These are phyloP conservation scores for Cryptosula pallasiana DNA, from an alignment of 2,888 invertebrate genomes.

Conservation along the genomic window DNA sequence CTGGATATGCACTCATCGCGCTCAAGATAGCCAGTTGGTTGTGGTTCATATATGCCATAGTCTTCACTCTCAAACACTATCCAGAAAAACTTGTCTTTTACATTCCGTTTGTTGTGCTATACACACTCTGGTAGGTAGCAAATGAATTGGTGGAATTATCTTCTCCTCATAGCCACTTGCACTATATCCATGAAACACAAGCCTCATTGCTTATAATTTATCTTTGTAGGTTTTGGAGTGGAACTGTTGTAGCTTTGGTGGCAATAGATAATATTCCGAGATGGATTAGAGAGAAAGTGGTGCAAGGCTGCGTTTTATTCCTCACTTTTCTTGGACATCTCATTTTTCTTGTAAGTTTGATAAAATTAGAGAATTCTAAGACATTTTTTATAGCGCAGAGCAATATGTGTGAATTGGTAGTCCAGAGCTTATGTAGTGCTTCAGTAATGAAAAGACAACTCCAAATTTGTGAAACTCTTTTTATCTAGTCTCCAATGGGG, in stretches of 20 bases:
- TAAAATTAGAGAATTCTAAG: too few relatives aligned
- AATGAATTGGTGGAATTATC: too few relatives aligned
- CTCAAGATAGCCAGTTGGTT: conserved; percentile 74
- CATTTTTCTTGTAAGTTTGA: conserved; percentile 63
- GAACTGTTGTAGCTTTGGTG: conserved; percentile 71
- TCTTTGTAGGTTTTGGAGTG: conserved; percentile 71
- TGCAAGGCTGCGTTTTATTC: conserved; percentile 62
- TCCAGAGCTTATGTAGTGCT: too few relatives aligned
- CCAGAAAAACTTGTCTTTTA: conserved; percentile 79
- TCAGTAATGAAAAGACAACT: too few relatives aligned
- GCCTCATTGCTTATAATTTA: too few relatives aligned
- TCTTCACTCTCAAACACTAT: conserved; percentile 75
- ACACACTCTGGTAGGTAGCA: conserved; percentile 71
- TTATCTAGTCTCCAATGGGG: neutral
- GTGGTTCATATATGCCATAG: conserved; percentile 66
- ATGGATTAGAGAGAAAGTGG: conserved; percentile 70
- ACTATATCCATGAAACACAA: too few relatives aligned
- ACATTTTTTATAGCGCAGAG: too few relatives aligned
- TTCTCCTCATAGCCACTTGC: too few relatives aligned
- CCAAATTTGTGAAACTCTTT: too few relatives aligned
- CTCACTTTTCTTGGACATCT: conserved; percentile 65
- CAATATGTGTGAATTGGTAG: too few relatives aligned
- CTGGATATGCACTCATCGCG: conserved; percentile 73
- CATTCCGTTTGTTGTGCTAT: conserved; percentile 74
- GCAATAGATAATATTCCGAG: conserved; percentile 75